Evolutionary conservation across 2,888 invertebrate genomes (phyloP), one percentile per base, ranked within the genome.

Genomic region (Adelphocoris suturalis): DNA sequence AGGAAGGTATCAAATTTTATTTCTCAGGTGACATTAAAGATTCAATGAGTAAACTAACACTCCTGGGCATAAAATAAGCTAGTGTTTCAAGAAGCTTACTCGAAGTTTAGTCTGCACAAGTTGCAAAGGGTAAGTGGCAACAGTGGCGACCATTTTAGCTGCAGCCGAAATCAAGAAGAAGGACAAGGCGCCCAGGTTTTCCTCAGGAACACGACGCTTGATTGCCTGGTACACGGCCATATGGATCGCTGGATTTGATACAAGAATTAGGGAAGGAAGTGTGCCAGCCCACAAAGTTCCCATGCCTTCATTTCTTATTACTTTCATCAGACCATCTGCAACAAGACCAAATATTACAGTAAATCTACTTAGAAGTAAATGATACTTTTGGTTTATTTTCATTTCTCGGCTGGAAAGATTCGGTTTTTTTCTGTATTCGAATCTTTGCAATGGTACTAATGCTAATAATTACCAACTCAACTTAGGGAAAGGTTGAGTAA

Each of bases 191-290:
- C 95, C 94, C 91, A 95, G 94, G 81, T 94, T 93, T n/a, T 94
- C 94, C 0, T 93, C 93, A 0, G 92, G 92, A 28, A 94, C 93
- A 91, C 95, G 95, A 90, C 97, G 94, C 93, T 98, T 98, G 16
- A 98, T 94, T 88, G 96, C 94, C 94, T 98, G 98, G 93, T 98
- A 98, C 86, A 97, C 96, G 95, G 98, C 97, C 93, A 98, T 98
- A 93, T 98, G 98, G 91, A 98, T 95, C 0, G 98, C 97, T 19
- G 98, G 98, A 94, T 98, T 98, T 13, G 96, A 95, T 27, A 97
- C 97, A 57, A 98, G 94, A 90, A 98, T 94, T n/a, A 98, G 93
- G 0, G 98, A 98, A 3, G 98, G 97, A 55, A 96, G 93, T 0
- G 97, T 95, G 14, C 98, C 97, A 47, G 97, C 96, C 98, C 98